Evolutionary conservation across 2,113 vertebrate genomes (phyloP), one percentile per base, ranked within the genome.

Genomic region (Oncorhynchus gorbuscha): DNA sequence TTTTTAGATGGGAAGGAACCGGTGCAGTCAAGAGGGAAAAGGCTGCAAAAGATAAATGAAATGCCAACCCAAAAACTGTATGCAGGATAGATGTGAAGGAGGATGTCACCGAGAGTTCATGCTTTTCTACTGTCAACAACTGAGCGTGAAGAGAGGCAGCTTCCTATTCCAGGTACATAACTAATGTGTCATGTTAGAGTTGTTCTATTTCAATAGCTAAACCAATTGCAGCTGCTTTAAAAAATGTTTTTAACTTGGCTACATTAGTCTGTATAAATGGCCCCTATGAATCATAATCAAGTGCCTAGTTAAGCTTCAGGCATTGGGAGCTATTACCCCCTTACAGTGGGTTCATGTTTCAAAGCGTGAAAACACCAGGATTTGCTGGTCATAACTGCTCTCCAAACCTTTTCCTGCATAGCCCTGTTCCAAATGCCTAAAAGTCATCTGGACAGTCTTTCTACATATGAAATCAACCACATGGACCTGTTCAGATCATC

Each of bases 301-400:
- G 26, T 30, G 28, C 13, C 65, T 16, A 32, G 28, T 67, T 67
- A 67, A 67, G 51, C 51, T 55, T 16, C 26, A 6, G 48, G 45
- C 45, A 55, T 20, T 71, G 69, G 69, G 48, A 71, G n/a, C 48
- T 30, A 71, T 71, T 48, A 71, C 65, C 65, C 30, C 65, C 14
- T 67, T 67, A 67, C 5, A 14, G 22, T 20, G 6, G 1, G 48
- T 24, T 71, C 69, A 71, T 24, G 26, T 71, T 51, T 71, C 69
- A 71, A 71, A 74, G 20, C 18, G 62, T 28, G 28, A 62, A 61
- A 61, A 62, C 58, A 28, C 70, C 26, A 51, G 39, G 45, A 5
- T 16, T 26, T 26, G 71, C 58, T 62, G 71, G 65, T 67, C 18
- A 20, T 8, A 67, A 67, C 65, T 4, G 65, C 26, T 30, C 65